Conservation (phyloP, 35 echinoderm and acorn worm genomes). For the Holothuria glaberrima region DNA sequence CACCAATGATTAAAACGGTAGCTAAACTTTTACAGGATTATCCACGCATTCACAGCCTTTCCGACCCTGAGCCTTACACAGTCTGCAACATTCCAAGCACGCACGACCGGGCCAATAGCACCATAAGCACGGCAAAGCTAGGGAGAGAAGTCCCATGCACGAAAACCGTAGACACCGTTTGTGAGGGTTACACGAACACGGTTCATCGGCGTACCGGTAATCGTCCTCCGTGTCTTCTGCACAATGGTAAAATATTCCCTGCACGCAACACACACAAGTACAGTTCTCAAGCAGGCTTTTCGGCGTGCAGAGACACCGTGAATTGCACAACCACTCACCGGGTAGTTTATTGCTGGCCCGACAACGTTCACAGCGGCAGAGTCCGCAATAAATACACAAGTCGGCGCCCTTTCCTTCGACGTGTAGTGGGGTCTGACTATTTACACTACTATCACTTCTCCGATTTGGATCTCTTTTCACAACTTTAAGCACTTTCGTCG, state of each 20-base stretch:
- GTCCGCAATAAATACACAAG: constrained; percentile 71
- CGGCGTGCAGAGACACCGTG: constrained; percentile 74
- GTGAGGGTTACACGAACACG: constrained; percentile 81
- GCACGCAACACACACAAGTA: constrained; percentile 83
- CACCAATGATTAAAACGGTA: no score
- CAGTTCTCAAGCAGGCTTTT: constrained; percentile 74
- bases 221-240: constrained; percentile 77
- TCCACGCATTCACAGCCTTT: constrained; percentile 80
- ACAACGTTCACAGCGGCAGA: constrained; percentile 81
- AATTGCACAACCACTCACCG: constrained; percentile 70
- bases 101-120: constrained; percentile 74
- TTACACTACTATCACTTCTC: constrained; percentile 65
- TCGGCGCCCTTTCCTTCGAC: constrained; percentile 73
- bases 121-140: constrained; percentile 82
- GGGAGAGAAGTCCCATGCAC: constrained; percentile 73
- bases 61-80: constrained; percentile 76
- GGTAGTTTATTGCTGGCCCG: constrained; percentile 70
- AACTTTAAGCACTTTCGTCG: constrained; percentile 79
- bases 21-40: constrained; percentile 34
- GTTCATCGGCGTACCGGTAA: constrained; percentile 75
- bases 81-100: constrained; percentile 64
- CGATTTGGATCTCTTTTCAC: constrained; percentile 76
- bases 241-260: constrained; percentile 86
- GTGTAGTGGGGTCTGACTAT: constrained; percentile 58
- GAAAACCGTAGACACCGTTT: constrained; percentile 78